Evolutionary conservation across 2,113 vertebrate genomes (phyloP).

Genomic region (Apteryx owenii): DNA sequence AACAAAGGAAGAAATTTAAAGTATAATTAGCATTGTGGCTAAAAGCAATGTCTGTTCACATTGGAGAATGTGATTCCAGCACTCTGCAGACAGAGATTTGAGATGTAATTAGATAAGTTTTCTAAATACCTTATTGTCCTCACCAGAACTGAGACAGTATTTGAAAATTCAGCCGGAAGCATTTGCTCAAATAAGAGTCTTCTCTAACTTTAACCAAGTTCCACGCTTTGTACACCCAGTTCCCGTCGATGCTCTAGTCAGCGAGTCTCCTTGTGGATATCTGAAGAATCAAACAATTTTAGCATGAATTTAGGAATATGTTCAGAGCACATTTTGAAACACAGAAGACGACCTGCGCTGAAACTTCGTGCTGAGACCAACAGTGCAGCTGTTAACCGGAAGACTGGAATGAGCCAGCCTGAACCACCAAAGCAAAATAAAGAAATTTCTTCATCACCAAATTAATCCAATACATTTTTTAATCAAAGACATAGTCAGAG

Average conservation of each 20-base stretch:
- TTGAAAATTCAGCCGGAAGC: not conserved
- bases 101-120: not conserved
- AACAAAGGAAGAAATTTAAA: not conserved
- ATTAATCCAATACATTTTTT: not conserved
- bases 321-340: not conserved
- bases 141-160: not conserved
- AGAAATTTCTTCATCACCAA: no score
- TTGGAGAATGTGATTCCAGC: not conserved
- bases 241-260: not conserved
- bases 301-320: not conserved
- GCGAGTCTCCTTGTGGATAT: not conserved
- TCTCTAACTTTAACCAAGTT: not conserved
- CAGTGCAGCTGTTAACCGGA: no score
- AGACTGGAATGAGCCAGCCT: not conserved
- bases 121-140: not conserved
- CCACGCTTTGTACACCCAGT: rapidly evolving
- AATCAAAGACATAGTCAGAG: not conserved
- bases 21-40: not conserved
- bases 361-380: not conserved
- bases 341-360: not conserved
- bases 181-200: not conserved
- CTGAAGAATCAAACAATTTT: not conserved
- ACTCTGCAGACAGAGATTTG: not conserved
- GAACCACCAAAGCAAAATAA: not conserved
- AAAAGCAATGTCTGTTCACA: not conserved